Conservation (phyloP, 1,140 invertebrate species). For the Semibalanus balanoides region DNA sequence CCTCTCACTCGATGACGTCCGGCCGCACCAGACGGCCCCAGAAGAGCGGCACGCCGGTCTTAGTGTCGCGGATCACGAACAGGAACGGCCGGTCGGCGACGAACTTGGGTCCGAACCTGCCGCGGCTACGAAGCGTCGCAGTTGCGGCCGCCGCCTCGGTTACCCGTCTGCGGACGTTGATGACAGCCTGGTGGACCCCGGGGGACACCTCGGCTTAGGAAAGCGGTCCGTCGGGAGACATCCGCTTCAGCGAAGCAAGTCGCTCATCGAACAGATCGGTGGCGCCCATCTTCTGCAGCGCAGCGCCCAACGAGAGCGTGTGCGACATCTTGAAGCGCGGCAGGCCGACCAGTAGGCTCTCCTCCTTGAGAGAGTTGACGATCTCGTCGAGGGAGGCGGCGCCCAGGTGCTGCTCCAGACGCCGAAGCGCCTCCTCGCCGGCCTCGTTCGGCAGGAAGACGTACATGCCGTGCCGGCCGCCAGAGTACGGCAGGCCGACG, state of each 20-base stretch:
- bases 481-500: constrained; percentile 53
- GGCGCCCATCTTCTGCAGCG: constrained; percentile 35
- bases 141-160: constrained; percentile 59
- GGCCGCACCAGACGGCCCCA: constrained; percentile 45
- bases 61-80: constrained; percentile 49
- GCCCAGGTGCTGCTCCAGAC: constrained; percentile 17
- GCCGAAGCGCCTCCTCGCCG: constrained; percentile 12
- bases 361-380: neutral
- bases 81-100: constrained; percentile 51
- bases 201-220: constrained; percentile 43
- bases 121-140: constrained; percentile 22
- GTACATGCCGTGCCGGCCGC: constrained; percentile 46
- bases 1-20: neutral
- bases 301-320: constrained; percentile 36
- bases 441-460: constrained; percentile 43
- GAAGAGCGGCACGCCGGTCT: constrained; percentile 44
- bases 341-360: constrained; percentile 37
- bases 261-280: constrained; percentile 43
- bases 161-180: constrained; percentile 61
- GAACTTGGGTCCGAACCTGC: constrained; percentile 29
- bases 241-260: constrained; percentile 44
- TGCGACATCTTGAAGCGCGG: constrained; percentile 31
- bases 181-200: constrained; percentile 65
- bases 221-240: constrained; percentile 32
- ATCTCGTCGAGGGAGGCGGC: constrained; percentile 10